Conservation (phyloP, 37 sponge, comb jelly and placozoan genomes). For the Tethya wilhelma region DNA sequence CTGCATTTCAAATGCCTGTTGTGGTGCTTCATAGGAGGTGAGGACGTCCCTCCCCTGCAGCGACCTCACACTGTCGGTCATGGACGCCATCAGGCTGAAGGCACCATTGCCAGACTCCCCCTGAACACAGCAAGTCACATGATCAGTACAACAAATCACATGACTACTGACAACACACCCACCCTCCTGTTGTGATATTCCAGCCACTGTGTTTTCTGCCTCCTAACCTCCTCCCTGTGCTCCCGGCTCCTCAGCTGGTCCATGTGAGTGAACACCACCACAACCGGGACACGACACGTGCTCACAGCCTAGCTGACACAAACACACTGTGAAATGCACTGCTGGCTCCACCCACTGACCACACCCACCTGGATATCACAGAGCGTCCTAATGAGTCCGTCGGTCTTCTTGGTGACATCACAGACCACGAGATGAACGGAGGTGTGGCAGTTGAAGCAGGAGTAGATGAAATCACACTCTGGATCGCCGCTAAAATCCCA, state of each 20-base stretch:
- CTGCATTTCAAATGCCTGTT: conserved; percentile 25
- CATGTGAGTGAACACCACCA: conserved; percentile 72
- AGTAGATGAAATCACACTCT: conserved; percentile 36
- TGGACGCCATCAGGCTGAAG: conserved; percentile 20
- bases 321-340: neutral
- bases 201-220: conserved; percentile 7
- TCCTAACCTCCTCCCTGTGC: conserved; percentile 35
- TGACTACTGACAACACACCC: neutral
- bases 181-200: conserved; percentile 8
- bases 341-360: neutral
- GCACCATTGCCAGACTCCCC: conserved; percentile 20
- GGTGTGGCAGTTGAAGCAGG: conserved; percentile 46
- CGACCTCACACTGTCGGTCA: conserved; percentile 30
- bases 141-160: neutral
- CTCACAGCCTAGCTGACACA: too few relatives aligned
- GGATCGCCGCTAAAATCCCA: conserved; percentile 72
- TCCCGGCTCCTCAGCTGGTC: conserved; percentile 39
- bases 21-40: conserved; percentile 16
- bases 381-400: conserved; percentile 40
- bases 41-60: conserved; percentile 37
- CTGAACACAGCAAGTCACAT: neutral
- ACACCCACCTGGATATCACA: conserved; percentile 49
- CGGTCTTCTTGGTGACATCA: neutral
- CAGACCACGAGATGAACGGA: conserved; percentile 66
- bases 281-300: conserved; percentile 34